Conservation (phyloP, 2,797 vertebrate genomes). For the Melanotaenia trifasciata region DNA sequence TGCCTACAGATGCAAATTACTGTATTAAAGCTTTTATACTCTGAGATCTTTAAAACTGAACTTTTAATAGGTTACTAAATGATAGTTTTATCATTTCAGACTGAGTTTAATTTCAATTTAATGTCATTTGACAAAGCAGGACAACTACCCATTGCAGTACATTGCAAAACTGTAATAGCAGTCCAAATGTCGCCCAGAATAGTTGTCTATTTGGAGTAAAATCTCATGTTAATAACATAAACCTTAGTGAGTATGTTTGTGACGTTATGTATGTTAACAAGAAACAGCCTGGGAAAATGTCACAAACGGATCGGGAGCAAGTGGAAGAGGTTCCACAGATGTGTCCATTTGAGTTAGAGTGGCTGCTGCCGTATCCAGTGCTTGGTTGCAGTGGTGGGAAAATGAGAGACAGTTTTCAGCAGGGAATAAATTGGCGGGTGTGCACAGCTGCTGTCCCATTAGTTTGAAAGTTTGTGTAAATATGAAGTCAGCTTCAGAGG, state of each 20-base stretch:
- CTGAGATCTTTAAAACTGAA: not conserved
- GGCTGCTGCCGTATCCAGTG: conserved; percentile 34
- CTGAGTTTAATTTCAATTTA: not conserved
- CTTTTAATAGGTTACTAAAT: not conserved
- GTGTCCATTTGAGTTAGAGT: conserved; percentile 38
- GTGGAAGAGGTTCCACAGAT: conserved; percentile 27
- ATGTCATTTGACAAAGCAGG: not conserved
- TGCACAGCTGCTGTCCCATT: conserved; percentile 46
- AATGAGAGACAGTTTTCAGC: conserved; percentile 58
- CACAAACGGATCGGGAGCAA: conserved; percentile 32
- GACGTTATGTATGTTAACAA: conserved; percentile 72
- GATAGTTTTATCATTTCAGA: not conserved
- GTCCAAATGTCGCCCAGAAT: not conserved
- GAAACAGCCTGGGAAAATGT: conserved; percentile 48
- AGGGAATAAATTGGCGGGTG: conserved; percentile 52
- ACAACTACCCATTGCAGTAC: conserved; percentile 1
- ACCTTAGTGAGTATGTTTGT: conserved; percentile 32
- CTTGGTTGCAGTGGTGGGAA: conserved; percentile 10
- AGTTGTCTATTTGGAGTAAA: conserved; percentile 27
- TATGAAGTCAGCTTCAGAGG: not conserved
- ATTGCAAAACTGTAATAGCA: not conserved
- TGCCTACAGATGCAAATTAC: not conserved
- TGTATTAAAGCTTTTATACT: not conserved
- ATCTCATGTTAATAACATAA: conserved; percentile 34
- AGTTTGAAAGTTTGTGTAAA: conserved; percentile 15